Conservation (phyloP, 2,888 invertebrate species). For the Saturnia japonica region DNA sequence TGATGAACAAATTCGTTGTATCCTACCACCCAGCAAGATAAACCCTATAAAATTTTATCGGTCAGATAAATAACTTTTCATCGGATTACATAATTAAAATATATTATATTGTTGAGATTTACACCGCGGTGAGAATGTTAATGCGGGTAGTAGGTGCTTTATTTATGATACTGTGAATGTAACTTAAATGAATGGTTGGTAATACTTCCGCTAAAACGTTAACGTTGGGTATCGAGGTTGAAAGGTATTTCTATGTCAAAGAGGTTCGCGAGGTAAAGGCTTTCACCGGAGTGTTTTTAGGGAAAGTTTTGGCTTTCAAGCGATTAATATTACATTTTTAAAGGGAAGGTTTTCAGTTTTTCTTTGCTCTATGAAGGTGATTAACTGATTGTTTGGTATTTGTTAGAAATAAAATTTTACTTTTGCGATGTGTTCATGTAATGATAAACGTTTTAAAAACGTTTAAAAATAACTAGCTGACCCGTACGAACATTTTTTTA, state of each 20-base stretch:
- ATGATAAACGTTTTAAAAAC: too few relatives aligned
- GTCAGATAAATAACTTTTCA: neutral
- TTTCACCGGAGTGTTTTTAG: conserved; percentile 4
- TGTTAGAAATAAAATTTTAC: too few relatives aligned
- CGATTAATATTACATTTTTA: neutral
- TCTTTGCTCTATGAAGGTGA: too few relatives aligned
- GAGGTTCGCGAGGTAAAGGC: conserved; percentile 1
- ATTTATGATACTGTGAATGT: conserved; percentile 13
- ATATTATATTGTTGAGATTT: conserved; percentile 9
- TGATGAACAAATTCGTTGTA: too few relatives aligned
- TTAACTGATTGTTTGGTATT: too few relatives aligned
- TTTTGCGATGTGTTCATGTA: too few relatives aligned
- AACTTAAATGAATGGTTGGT: conserved; percentile 16
- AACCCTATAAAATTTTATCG: neutral
- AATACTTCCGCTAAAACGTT: conserved; percentile 12
- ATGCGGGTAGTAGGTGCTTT: conserved; percentile 13
- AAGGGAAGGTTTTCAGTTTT: neutral
- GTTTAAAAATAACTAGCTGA: too few relatives aligned
- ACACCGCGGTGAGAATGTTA: conserved; percentile 7
- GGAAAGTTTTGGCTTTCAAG: conserved; percentile 3
- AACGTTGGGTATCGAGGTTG: neutral
- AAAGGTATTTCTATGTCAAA: conserved; percentile 16
- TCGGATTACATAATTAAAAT: conserved; percentile 12
- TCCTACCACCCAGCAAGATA: too few relatives aligned
- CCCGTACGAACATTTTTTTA: too few relatives aligned